These are phyloP conservation scores for Urosaurus nigricauda DNA, from an alignment of 2,797 vertebrate species.

Conservation along the genomic window DNA sequence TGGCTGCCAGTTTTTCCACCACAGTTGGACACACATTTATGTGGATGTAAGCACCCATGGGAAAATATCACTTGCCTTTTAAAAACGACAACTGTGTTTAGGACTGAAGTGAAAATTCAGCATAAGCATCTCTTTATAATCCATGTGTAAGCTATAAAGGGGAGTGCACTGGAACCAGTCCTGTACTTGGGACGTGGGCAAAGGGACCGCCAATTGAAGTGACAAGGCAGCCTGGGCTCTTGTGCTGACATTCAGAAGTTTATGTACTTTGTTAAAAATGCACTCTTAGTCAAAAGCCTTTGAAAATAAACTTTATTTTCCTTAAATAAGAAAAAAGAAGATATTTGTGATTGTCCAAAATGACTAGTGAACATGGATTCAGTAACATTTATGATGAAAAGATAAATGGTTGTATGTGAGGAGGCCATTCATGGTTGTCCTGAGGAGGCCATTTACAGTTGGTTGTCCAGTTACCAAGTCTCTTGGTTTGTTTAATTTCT, in stretches of 20 bases:
- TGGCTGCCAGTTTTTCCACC: not conserved
- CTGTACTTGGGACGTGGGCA: not conserved
- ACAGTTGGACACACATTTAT: not conserved
- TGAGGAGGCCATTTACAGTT: not conserved
- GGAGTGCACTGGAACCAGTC: slow-evolving; percentile 19
- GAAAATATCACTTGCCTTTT: not conserved
- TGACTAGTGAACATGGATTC: not conserved
- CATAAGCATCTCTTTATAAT: slow-evolving; percentile 21
- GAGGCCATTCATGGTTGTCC: not conserved
- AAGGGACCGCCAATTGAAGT: slow-evolving; percentile 12
- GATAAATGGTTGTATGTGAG: not conserved
- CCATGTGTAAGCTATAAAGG: slow-evolving; percentile 27
- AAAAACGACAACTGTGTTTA: slow-evolving; percentile 7
- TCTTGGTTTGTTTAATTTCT: not conserved
- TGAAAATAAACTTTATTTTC: slow-evolving; percentile 55
- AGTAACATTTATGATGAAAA: not conserved
- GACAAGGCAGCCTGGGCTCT: not conserved
- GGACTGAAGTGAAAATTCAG: slow-evolving; percentile 22
- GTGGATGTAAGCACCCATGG: not conserved
- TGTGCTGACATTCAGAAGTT: slow-evolving; percentile 31
- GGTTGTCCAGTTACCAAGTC: not conserved
- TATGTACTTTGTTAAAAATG: slow-evolving; percentile 46
- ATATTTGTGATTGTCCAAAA: slow-evolving; percentile 38
- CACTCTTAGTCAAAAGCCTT: slow-evolving; percentile 51
- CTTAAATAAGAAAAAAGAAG: slow-evolving; percentile 40